phyloP scores from a whole-genome alignment of 2,888 invertebrate genomes.

The Antheraea assamensis region DNA sequence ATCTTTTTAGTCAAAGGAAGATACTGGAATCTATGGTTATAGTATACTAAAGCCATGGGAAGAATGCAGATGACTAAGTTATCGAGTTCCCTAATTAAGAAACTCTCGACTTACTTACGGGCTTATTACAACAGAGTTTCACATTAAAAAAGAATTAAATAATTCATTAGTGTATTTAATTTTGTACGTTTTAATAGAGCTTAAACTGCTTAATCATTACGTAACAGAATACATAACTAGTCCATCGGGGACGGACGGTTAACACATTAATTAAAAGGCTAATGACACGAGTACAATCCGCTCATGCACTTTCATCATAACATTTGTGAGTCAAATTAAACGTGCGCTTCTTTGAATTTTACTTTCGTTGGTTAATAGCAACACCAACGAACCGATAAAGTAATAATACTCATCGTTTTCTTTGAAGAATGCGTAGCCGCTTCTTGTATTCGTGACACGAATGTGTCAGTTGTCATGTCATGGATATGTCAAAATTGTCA shows the following conservation, averaged over 20 bases:
- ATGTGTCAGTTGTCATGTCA: background rate
- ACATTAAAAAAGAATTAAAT: slow-evolving; percentile 9
- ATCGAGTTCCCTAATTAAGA: background rate
- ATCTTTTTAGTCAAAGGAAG: background rate
- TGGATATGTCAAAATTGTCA: background rate
- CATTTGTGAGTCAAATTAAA: slow-evolving; percentile 22
- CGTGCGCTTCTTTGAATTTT: slow-evolving; percentile 22
- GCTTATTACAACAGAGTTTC: background rate
- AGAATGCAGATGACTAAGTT: background rate
- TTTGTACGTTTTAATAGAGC: slow-evolving; percentile 17
- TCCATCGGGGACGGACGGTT: slow-evolving; percentile 16
- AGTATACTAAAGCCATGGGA: background rate
- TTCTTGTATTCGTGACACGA: slow-evolving; percentile 3
- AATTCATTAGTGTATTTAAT: background rate
- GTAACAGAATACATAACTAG: slow-evolving; percentile 18
- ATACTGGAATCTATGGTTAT: background rate
- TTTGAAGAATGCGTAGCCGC: slow-evolving; percentile 15
- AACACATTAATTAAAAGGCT: slow-evolving; percentile 22
- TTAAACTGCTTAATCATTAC: slow-evolving; percentile 5
- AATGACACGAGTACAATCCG: slow-evolving; percentile 17
- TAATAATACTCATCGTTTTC: slow-evolving; percentile 21
- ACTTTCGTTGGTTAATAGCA: slow-evolving; percentile 22
- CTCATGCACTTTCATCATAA: slow-evolving; percentile 19
- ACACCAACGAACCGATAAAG: slow-evolving; percentile 16
- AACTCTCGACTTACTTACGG: background rate